phyloP scores from a whole-genome alignment of 2,797 vertebrate species.

The Austrolebias charrua region DNA sequence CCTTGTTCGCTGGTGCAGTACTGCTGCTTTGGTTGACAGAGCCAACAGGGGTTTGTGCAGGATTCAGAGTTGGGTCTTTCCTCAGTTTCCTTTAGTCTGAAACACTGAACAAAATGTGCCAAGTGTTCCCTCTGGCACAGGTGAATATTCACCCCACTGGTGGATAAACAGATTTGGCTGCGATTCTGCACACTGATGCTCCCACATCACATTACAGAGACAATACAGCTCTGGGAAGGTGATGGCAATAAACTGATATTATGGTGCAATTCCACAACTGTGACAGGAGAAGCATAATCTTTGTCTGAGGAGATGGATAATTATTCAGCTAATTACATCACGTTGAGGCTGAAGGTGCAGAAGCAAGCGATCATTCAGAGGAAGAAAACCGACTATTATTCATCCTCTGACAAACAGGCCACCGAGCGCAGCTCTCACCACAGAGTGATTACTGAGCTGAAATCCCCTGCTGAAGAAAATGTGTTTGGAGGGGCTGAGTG shows the following conservation, averaged over 20 bases:
- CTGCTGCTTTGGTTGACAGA: constrained; percentile 36
- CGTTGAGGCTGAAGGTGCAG: constrained; percentile 14
- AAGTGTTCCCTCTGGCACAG: constrained; percentile 45
- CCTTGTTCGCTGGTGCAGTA: constrained; percentile 42
- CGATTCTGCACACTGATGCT: constrained; percentile 31
- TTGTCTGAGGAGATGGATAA: constrained; percentile 50
- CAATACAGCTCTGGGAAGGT: constrained; percentile 31
- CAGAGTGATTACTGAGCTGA: constrained; percentile 28
- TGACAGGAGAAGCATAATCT: constrained; percentile 28
- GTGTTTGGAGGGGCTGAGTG: constrained; percentile 46
- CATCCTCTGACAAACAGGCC: constrained; percentile 29
- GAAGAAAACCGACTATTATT: constrained; percentile 34
- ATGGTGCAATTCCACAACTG: constrained; percentile 16
- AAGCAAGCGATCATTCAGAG: constrained; percentile 14
- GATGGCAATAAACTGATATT: constrained; percentile 23
- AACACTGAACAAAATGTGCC: constrained; percentile 48
- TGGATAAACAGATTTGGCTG: constrained; percentile 48
- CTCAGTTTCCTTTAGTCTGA: constrained; percentile 50
- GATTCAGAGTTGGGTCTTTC: constrained; percentile 38
- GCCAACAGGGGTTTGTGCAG: constrained; percentile 37
- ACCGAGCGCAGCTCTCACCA: constrained; percentile 13
- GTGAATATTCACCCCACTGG: constrained; percentile 55
- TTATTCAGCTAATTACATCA: constrained; percentile 62
- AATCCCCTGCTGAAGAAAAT: constrained; percentile 44
- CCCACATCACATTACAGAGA: constrained; percentile 30